phyloP scores from a whole-genome alignment of 2,888 invertebrate species.

The Hypselothyrea guttata region DNA sequence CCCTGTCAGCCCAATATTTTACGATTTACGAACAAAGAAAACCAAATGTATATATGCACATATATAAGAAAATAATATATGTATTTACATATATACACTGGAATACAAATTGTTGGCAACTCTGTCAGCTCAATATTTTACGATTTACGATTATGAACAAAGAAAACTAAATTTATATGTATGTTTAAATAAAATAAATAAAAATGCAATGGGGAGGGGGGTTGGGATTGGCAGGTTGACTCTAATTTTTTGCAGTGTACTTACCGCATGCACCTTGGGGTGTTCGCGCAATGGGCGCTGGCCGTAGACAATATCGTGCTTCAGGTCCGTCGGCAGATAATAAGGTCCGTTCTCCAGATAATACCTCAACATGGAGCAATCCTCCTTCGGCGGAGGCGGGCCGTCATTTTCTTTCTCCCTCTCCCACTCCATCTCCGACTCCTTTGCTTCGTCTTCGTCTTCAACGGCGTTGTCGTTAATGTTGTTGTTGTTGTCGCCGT shows the following conservation, averaged over 20 bases:
- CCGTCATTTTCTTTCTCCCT: no score
- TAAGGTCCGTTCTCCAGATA: conserved; percentile 75
- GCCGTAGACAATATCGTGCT: conserved; percentile 81
- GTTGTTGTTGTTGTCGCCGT: conserved; percentile 7
- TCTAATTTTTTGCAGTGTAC: conserved; percentile 19
- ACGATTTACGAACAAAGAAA: no score
- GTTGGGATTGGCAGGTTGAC: conserved; percentile 21
- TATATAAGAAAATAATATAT: no score
- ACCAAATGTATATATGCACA: no score
- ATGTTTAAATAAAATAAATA: background rate
- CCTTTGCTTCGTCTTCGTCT: no score
- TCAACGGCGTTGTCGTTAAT: conserved; percentile 19
- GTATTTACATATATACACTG: no score
- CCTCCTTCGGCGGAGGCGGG: conserved; percentile 31
- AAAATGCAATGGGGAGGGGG: conserved; percentile 1
- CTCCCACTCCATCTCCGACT: no score
- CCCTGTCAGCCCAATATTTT: no score
- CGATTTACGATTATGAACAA: no score
- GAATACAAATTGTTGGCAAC: no score
- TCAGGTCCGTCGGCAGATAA: conserved; percentile 78
- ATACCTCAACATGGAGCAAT: conserved; percentile 54
- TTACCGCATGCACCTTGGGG: conserved; percentile 81
- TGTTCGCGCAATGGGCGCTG: conserved; percentile 79
- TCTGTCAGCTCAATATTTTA: no score
- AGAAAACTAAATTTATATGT: no score